Base-by-base conservation (phyloP, 2,888 invertebrate species). In the Erebia epiphron region DNA sequence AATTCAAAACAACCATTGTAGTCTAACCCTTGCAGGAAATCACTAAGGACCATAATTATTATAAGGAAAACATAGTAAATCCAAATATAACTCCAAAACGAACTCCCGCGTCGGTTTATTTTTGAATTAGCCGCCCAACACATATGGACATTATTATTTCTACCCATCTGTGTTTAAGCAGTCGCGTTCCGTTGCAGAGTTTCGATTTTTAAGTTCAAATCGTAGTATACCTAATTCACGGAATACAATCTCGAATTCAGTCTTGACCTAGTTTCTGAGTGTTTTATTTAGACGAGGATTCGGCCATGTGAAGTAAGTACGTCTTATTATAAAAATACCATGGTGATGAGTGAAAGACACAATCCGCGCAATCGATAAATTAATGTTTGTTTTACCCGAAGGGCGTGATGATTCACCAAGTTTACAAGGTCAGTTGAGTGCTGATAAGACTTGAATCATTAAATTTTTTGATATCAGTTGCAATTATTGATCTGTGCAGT, bases 41-140 rank as follows among this genome's bases (percentile, higher is more conserved):
- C 56, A 50, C 21, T 43, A 58, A 54, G 10, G 5, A 56, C 14
- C 43, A 54, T 65, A 54, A 67, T 67, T 58, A 67, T 49, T 58
- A 67, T 49, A 35, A 26, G 67, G 58, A 67, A 70, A 69, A 68
- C 63, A 52, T 58, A 67, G 58, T 71, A 66, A 71, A 62, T 62
- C 73, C 72, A 72, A 88, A 89, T 89, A 89, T 88, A 90, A 82
- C 83, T 82, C 77, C 35, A 79, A 82, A 85, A 83, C 80, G 78
- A 78, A 85, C 86, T 84, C 92, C 92, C 90, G 88, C 90, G 83
- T 83, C 71, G 89, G 86, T 87, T 86, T 92, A 92, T 92, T 92
- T 92, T 89, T 84, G 86, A 83, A 82, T 79, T 75, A 74, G 79
- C 80, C 83, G 77, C 79, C 81, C 81, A 77, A 75, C 80, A 75